Percentiles rank a stretch among this genome's conserved stretches.
Evolutionary conservation across 2,888 invertebrate genomes (phyloP).

Genomic region (Chouioia cunea): DNA sequence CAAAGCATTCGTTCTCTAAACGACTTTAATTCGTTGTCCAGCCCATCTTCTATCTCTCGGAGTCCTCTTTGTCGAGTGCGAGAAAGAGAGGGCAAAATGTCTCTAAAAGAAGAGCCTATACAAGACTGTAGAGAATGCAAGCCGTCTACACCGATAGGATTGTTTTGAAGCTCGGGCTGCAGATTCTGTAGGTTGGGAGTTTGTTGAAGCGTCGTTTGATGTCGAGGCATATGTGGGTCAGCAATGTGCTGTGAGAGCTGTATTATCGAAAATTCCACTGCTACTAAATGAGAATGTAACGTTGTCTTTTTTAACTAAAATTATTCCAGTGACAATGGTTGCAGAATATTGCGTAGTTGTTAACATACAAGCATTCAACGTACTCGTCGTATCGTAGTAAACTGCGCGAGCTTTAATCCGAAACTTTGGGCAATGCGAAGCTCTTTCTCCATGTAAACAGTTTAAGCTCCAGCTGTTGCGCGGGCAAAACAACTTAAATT

Average conservation of each 20-base stretch:
- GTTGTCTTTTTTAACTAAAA: too few species aligned
- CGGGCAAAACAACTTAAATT: not conserved
- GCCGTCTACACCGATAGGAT: constrained; percentile 24
- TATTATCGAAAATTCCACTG: too few species aligned
- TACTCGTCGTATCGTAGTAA: not conserved
- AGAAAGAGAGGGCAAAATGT: not conserved
- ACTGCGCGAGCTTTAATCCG: not conserved
- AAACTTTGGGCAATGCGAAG: not conserved
- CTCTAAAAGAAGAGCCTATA: constrained; percentile 7
- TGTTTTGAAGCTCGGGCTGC: constrained; percentile 20
- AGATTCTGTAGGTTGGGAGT: not conserved
- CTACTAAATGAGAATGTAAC: too few species aligned
- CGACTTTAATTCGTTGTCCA: constrained; percentile 1
- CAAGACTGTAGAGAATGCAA: constrained; percentile 3
- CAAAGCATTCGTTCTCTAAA: not conserved
- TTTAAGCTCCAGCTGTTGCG: constrained; percentile 7
- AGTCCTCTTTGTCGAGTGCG: not conserved
- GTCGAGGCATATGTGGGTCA: too few species aligned
- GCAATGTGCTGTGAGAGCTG: too few species aligned
- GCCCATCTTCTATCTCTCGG: too few species aligned
- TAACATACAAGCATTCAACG: too few species aligned
- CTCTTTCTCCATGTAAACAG: constrained; percentile 2
- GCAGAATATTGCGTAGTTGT: too few species aligned
- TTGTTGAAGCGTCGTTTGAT: constrained; percentile 1
- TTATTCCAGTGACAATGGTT: too few species aligned